Conservation (phyloP, 2,888 invertebrate species). For the Melolontha melolontha region DNA sequence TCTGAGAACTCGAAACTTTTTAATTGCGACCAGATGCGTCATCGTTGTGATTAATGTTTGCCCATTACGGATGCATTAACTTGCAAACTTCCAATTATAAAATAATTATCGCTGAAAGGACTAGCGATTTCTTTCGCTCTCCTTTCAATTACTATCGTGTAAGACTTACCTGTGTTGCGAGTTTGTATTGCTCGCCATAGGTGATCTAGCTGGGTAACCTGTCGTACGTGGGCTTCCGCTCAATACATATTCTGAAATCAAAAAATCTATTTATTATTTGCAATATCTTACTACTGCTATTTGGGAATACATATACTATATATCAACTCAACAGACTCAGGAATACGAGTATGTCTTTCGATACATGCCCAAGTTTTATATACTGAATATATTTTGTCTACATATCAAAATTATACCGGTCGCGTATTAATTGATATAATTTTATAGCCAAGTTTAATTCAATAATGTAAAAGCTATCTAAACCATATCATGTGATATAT, state of each 20-base stretch:
- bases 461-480: too few relatives aligned
- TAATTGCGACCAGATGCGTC: conserved; percentile 49
- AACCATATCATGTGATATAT: too few relatives aligned
- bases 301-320: too few relatives aligned
- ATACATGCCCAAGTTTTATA: too few relatives aligned
- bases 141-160: too few relatives aligned
- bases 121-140: neutral
- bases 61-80: conserved; percentile 34
- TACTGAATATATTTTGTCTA: too few relatives aligned
- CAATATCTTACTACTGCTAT: too few relatives aligned
- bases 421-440: too few relatives aligned
- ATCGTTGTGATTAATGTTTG: conserved; percentile 43
- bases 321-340: too few relatives aligned
- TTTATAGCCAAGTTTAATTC: too few relatives aligned
- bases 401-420: too few relatives aligned
- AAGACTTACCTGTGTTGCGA: conserved; percentile 67
- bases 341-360: too few relatives aligned
- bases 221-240: conserved; percentile 67
- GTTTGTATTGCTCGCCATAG: conserved; percentile 61
- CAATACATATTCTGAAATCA: conserved; percentile 69
- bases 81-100: conserved; percentile 30
- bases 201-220: conserved; percentile 66
- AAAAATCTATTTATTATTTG: neutral
- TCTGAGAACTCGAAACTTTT: conserved; percentile 27
- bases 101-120: conserved; percentile 21